Evolutionary conservation across 2,797 vertebrate species (phyloP), one percentile per base, ranked within the genome.

Genomic region (Coracias cyanogaster): DNA sequence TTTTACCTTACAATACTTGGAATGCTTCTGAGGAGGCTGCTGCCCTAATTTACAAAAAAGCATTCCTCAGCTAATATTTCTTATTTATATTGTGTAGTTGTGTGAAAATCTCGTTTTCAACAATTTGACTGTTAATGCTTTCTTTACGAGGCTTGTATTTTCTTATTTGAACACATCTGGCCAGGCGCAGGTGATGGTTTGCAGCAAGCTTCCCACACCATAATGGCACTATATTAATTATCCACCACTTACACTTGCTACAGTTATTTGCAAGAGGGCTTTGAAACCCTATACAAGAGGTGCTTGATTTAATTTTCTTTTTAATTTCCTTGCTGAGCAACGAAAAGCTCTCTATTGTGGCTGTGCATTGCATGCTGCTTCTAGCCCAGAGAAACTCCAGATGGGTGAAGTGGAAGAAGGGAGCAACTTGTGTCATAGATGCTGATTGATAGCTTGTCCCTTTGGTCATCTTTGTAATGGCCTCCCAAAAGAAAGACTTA

Each of bases 261-360:
- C 54, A 66, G 21, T 60, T 89, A n/a, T 61, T 73, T 94, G 51
- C 41, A 84, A 82, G 51, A 91, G 58, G 64, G 35, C 80, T 95
- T 90, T 93, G 77, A 94, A 91, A 89, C 86, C 66, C 82, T 90
- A 88, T 78, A 70, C 69, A 62, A 89, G 86, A 76, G 33, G 52
- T 80, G 73, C 52, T 90, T 86, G 55, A 45, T 93, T 94, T 94
- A 25, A 70, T 96, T 94, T 92, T 70, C 80, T 70, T 81, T 90
- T 80, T 78, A 21, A 89, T 90, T 94, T 93, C 49, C 61, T 71
- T 96, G 52, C 86, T 65, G 71, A 92, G 51, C 55, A 87, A 31
- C 0, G 52, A 60, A 37, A 45, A 58, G 57, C 35, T 79, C 37
- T 74, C 55, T 74, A 31, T 48, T 84, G 78, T 79, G 58, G 60